Percentiles rank a stretch among this genome's conserved stretches.
Evolutionary conservation across 2,888 invertebrate genomes (phyloP).

Genomic region (Drosophila paucipuncta): DNA sequence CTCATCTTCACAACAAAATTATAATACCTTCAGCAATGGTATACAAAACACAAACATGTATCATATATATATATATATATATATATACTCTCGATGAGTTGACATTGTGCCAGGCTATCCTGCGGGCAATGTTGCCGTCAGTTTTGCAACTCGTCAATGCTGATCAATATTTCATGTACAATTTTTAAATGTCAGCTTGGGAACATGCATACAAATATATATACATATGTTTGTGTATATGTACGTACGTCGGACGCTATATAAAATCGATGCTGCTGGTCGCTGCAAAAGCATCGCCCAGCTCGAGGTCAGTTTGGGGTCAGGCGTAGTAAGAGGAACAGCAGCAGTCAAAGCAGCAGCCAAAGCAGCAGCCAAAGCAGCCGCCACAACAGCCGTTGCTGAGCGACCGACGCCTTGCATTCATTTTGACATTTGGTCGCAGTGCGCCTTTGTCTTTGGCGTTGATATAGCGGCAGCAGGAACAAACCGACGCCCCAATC

Average conservation of each 20-base stretch:
- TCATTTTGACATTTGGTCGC: conserved; percentile 75
- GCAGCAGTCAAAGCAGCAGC: conserved; percentile 4
- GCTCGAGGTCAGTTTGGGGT: conserved; percentile 73
- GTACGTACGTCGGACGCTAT: no score
- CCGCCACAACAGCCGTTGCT: conserved; percentile 18
- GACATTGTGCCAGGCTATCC: conserved; percentile 47
- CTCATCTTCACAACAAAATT: not conserved
- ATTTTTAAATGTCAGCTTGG: conserved; percentile 61
- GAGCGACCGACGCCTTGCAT: conserved; percentile 51
- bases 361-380: conserved; percentile 5
- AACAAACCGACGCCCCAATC: conserved; percentile 38
- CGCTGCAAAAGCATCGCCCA: conserved; percentile 47
- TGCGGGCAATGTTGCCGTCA: conserved; percentile 43
- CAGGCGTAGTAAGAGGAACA: conserved; percentile 37
- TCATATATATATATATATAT: not conserved
- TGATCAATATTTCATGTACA: conserved; percentile 75
- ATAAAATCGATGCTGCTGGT: conserved; percentile 64
- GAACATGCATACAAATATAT: conserved; percentile 30
- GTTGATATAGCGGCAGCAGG: conserved; percentile 54
- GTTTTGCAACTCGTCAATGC: conserved; percentile 50
- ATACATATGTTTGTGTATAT: no score
- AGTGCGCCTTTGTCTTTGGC: conserved; percentile 77
- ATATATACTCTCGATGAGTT: conserved; percentile 37
- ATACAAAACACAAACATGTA: conserved; percentile 12
- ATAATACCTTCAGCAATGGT: not conserved